Base-by-base conservation (phyloP, 1,140 invertebrate species). In the Habropoda laboriosa region DNA sequence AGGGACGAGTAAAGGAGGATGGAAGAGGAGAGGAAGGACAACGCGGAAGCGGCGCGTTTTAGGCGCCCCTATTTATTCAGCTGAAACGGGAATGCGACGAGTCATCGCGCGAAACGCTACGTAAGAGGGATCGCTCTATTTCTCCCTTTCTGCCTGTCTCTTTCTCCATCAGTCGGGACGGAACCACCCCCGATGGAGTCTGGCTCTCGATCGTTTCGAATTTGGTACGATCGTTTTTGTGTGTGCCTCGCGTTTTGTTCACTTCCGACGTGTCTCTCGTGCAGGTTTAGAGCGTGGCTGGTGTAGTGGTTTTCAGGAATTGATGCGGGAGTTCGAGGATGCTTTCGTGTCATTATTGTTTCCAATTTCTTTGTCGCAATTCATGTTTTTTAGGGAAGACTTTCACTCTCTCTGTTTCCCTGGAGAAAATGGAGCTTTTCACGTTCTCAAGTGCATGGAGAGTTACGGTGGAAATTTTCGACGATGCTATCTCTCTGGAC, bases 401-500 rank as follows among this genome's bases (percentile, higher is more conserved):
- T n/a, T n/a, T n/a, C n/a, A n/a, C n/a, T n/a, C n/a, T n/a, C n/a
- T n/a, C n/a, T n/a, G n/a, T n/a, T n/a, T n/a, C n/a, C n/a, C n/a
- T n/a, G n/a, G n/a, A n/a, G n/a, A n/a, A n/a, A n/a, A n/a, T n/a
- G n/a, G n/a, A n/a, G n/a, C n/a, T n/a, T n/a, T n/a, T n/a, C n/a
- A n/a, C n/a, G n/a, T n/a, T n/a, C n/a, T n/a, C n/a, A n/a, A n/a
- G n/a, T n/a, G n/a, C n/a, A n/a, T n/a, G n/a, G n/a, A n/a, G n/a
- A n/a, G n/a, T n/a, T n/a, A n/a, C n/a, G n/a, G n/a, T n/a, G n/a
- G 27, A 64, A 82, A 82, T 74, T 75, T 77, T 67, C 16, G 51
- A 40, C 7, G 35, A 71, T 64, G 21, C 35, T 42, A 66, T 64
- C 77, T 71, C 35, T 16, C 21, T 18, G 8, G 57, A 38, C 30